These are phyloP conservation scores for Drosophila insularis DNA, from an alignment of 1,140 invertebrate genomes.

Conservation along the genomic window DNA sequence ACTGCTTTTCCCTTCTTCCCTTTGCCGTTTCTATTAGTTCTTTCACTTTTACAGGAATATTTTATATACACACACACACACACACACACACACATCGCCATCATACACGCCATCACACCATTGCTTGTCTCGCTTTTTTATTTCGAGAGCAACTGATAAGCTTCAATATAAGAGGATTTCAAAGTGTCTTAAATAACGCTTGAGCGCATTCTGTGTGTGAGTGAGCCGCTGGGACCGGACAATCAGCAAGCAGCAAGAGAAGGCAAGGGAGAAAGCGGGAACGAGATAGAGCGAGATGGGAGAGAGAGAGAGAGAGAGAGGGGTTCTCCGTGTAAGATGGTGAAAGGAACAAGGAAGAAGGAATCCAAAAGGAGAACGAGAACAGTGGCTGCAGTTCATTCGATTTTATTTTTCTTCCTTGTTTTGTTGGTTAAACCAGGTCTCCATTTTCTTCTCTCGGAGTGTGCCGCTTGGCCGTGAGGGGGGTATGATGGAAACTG, in stretches of 20 bases:
- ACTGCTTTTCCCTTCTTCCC: neutral
- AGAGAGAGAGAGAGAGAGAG: conserved; percentile 4
- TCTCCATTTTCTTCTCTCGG: neutral
- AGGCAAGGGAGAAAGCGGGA: neutral
- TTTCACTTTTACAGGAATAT: neutral
- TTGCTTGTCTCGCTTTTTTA: conserved; percentile 54
- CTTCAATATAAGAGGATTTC: conserved; percentile 69
- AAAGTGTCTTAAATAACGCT: conserved; percentile 71
- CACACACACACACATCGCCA: neutral
- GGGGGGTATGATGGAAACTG: neutral
- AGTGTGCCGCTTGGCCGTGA: too few relatives aligned
- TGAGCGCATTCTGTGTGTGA: conserved; percentile 65
- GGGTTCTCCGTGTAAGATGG: neutral
- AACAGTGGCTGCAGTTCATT: conserved; percentile 29
- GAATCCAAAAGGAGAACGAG: neutral
- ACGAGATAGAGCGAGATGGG: neutral
- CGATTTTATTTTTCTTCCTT: conserved; percentile 19
- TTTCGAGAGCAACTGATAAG: conserved; percentile 64
- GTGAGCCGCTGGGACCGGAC: conserved; percentile 53
- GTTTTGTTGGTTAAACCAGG: conserved; percentile 24
- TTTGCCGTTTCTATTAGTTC: conserved; percentile 9
- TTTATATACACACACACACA: neutral
- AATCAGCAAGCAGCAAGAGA: conserved; percentile 5
- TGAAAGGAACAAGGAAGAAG: too few relatives aligned
- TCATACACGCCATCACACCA: neutral